These are phyloP conservation scores for Oscheius sp. DNA, from an alignment of 2,888 invertebrate species.

Conservation along the genomic window DNA sequence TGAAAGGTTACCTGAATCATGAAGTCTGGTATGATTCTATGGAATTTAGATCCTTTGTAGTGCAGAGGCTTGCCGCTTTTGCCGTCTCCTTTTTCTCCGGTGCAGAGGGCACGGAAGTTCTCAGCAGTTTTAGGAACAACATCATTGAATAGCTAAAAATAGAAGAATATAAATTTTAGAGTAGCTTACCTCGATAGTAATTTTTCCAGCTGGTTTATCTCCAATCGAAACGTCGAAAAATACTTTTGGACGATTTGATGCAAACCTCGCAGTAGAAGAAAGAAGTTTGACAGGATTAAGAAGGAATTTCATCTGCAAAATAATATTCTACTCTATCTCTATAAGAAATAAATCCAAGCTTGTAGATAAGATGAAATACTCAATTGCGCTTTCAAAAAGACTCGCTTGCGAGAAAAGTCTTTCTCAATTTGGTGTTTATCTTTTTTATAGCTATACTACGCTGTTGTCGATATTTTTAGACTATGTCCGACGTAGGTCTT, in stretches of 20 bases:
- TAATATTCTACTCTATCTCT: neutral
- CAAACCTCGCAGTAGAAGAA: conserved; percentile 15
- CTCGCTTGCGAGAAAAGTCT: too few relatives aligned
- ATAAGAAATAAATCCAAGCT: neutral
- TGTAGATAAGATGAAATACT: neutral
- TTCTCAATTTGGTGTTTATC: too few relatives aligned
- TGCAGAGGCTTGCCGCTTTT: conserved; percentile 58
- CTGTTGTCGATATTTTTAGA: too few relatives aligned
- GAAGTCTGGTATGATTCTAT: conserved; percentile 65
- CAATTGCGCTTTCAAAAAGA: neutral
- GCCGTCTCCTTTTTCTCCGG: conserved; percentile 86
- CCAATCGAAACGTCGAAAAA: conserved; percentile 70
- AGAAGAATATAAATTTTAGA: neutral
- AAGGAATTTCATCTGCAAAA: conserved; percentile 24
- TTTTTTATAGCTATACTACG: too few relatives aligned
- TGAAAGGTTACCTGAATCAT: conserved; percentile 57
- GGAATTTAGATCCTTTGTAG: conserved; percentile 65
- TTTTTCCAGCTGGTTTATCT: conserved; percentile 64
- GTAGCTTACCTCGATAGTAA: conserved; percentile 63
- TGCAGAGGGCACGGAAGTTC: conserved; percentile 73
- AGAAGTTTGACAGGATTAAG: neutral
- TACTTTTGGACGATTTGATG: conserved; percentile 48
- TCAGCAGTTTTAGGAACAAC: conserved; percentile 91
- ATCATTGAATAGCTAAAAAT: conserved; percentile 84
- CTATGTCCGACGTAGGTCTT: too few relatives aligned